These are phyloP conservation scores for Pristionchus mayeri DNA, from an alignment of 2,888 invertebrate genomes.

Conservation along the genomic window DNA sequence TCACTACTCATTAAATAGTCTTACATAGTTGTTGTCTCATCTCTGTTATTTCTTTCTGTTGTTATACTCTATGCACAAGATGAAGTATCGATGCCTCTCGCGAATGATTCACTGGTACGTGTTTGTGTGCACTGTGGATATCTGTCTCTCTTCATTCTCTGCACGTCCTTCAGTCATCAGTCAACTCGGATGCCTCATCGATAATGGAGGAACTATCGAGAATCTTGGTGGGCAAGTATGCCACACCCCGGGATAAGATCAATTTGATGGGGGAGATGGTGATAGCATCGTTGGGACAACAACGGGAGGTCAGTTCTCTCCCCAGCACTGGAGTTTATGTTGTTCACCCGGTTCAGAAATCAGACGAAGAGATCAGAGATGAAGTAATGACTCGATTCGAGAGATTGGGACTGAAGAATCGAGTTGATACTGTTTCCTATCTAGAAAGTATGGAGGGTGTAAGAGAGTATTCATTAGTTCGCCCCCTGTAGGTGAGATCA, in stretches of 20 bases:
- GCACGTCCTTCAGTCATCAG: background rate
- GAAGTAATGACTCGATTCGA: slow-evolving; percentile 15
- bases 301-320: background rate
- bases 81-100: background rate
- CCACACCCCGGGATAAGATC: slow-evolving; percentile 28
- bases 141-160: background rate
- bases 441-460: background rate
- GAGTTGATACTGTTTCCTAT: background rate
- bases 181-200: background rate
- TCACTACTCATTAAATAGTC: background rate
- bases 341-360: background rate
- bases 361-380: background rate
- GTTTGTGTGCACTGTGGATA: slow-evolving; percentile 13
- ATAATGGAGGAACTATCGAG: slow-evolving; percentile 35
- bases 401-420: background rate
- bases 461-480: background rate
- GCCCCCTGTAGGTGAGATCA: slow-evolving; percentile 26
- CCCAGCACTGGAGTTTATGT: background rate
- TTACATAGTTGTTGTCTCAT: background rate
- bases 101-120: background rate
- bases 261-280: slow-evolving; percentile 29
- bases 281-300: background rate
- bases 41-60: background rate
- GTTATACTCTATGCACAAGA: background rate
- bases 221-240: background rate